Base-by-base conservation (phyloP, 2,113 vertebrate species). In the Xiphophorus couchianus region DNA sequence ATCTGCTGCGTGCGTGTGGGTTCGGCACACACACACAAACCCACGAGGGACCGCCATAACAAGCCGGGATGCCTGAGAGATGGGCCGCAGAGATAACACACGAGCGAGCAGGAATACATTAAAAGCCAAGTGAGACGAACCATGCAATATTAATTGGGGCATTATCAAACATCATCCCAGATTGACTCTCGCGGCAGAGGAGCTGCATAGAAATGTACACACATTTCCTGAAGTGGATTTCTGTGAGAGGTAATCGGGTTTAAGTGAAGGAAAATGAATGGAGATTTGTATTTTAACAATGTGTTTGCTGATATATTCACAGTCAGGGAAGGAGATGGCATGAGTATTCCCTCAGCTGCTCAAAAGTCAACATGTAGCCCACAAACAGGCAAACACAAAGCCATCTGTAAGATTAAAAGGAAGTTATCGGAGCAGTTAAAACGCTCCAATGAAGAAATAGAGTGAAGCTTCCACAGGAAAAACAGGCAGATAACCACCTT, bases 81-180 rank as follows among this genome's bases (percentile, higher is more conserved):
- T 84, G 78, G 73, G 81, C 85, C 60, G 9, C 60, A 60, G 63
- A 90, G 88, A 91, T 82, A 87, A 48, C 61, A 69, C 65, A 88
- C 76, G 74, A 84, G 77, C 39, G 11, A 68, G 80, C 69, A 79
- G 77, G 83, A 88, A 90, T 83, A 84, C 84, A 92, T 91, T 90
- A 89, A 90, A 81, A 90, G 84, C 81, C 70, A 71, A 92, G 86
- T 81, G 83, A 83, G 89, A 90, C 69, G 86, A 86, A 63, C 54
- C 83, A 87, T 90, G 85, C 86, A 91, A 91, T 90, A 90, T 90
- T 91, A 92, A 91, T 88, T 86, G 88, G 74, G 82, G 85, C 78
- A 81, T 90, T 89, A 91, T 88, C 86, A 90, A 82, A 92, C 84
- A 87, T 89, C 76, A 81, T 83, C 87, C 83, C 76, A 74, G 76